Base-by-base conservation (phyloP, 1,140 invertebrate species). In the Bicyclus anynana region DNA sequence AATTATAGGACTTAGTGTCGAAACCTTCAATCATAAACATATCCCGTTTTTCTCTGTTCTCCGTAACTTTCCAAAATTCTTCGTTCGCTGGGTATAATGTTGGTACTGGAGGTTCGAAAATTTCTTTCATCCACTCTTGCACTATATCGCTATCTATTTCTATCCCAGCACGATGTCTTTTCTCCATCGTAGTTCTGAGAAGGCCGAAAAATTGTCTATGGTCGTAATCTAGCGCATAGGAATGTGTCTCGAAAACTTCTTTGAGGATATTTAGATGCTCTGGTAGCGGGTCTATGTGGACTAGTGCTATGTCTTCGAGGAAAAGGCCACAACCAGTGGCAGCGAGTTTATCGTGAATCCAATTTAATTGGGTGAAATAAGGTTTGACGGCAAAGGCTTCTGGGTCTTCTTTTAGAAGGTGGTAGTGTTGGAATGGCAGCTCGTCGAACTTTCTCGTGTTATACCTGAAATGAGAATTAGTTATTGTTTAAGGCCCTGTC, bases 391-490 rank as follows among this genome's bases (percentile, higher is more conserved):
- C 70, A 56, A 89, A 90, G 0, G 75, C 66, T 50, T 81, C 72
- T 2, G 83, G 80, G 14, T 87, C 71, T 21, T 80, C 76, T 59
- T 80, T 88, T 50, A 78, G 74, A 0, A 89, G 56, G 53, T 89
- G 85, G 63, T 89, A 90, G 49, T 88, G 77, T 48, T 96, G 94
- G 85, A 92, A 94, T 50, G 95, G 95, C 38, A 97, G 88, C 85
- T 97, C 95, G 81, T 95, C 94, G 38, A 95, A 87, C 87, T 94
- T 95, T 75, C 95, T 87, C n/a, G 92, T 90, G 80, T 96, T 95
- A 78, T 93, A 93, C 73, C 93, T 93, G 75, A 26, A 44, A 13
- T 17, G 2, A 40, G 7, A 40, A 44, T 20, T 17, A 20, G 7
- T 16, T 4, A 1, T 4, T 4, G 23, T 7, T 5, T 27, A 27